Base-by-base conservation (phyloP, 2,888 invertebrate genomes). In the Noctua janthe region DNA sequence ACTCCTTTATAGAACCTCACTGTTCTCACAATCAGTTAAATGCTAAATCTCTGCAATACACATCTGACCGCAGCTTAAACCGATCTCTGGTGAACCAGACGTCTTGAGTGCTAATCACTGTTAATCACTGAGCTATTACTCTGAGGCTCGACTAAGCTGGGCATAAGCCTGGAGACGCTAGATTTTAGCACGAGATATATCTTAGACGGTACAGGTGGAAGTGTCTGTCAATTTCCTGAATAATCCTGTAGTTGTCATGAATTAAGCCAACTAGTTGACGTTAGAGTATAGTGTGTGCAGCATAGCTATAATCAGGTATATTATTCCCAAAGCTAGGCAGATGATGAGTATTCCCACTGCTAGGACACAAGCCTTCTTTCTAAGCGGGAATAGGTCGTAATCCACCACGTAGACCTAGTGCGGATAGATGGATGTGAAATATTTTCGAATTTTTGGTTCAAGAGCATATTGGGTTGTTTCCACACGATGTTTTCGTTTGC, bases 91-190 rank as follows among this genome's bases (percentile, higher is more conserved):
- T 56, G 74, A 39, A 49, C 54, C 49, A 74, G 66, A 74, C 54
- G 29, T 82, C 47, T 82, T 66, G 54, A 82, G 66, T 82, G 74
- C 74, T 56, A 74, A 82, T 47, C 54, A 17, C 82, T 74, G 80
- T 80, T n/a, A n/a, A n/a, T n/a, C n/a, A n/a, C n/a, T 80, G 82
- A 66, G 23, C 47, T 82, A 66, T 66, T 56, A 66, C 29, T 80
- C 23, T 73, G 39, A 2, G 39, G 47, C 5, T 66, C 1, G 29
- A 15, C 11, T 73, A 81, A 80, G 23, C 54, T 29, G 1, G 54
- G 39, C 6, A 29, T 80, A 49, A 73, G 81, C 8, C 13, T 2
- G 20, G 15, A 17, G 54, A 81, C 64, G 20, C 47, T 47, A 0
- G 64, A 73, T 81, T 47, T 23, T 39, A 80, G n/a, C 35, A 20